phyloP scores from a whole-genome alignment of 2,888 invertebrate species.

The Tinea semifulvella region DNA sequence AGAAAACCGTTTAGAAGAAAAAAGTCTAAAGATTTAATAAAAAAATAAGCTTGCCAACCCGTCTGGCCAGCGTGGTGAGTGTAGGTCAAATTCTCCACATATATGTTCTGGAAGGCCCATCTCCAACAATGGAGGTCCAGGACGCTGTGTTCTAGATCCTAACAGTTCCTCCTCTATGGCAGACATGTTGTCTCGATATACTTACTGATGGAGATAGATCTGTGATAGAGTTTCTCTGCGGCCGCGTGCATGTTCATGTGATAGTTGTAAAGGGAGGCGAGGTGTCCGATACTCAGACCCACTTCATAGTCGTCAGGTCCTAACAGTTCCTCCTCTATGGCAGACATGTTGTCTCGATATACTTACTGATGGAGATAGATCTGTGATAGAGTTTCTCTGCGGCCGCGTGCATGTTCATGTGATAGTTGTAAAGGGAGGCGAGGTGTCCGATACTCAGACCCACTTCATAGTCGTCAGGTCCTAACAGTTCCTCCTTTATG shows the following conservation, averaged over 20 bases:
- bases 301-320: slow-evolving; percentile 91
- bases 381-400: slow-evolving; percentile 88
- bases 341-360: too few species aligned
- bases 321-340: slow-evolving; percentile 86
- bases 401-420: slow-evolving; percentile 86
- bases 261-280: slow-evolving; percentile 94
- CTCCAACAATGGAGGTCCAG: too few species aligned
- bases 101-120: too few species aligned
- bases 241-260: slow-evolving; percentile 89
- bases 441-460: slow-evolving; percentile 92
- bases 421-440: slow-evolving; percentile 94
- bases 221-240: slow-evolving; percentile 86
- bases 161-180: too few species aligned
- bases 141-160: too few species aligned
- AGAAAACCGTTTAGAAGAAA: too few species aligned
- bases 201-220: slow-evolving; percentile 90
- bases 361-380: slow-evolving; percentile 88
- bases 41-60: too few species aligned
- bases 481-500: slow-evolving; percentile 88
- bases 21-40: too few species aligned
- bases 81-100: too few species aligned
- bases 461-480: slow-evolving; percentile 89
- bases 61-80: too few species aligned
- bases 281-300: slow-evolving; percentile 90
- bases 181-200: too few species aligned